A percentile compares a stretch with the other conserved stretches of the same genome.
These are phyloP conservation scores for Amphilophus citrinellus DNA, from an alignment of 2,113 vertebrate genomes.

Conservation along the genomic window DNA sequence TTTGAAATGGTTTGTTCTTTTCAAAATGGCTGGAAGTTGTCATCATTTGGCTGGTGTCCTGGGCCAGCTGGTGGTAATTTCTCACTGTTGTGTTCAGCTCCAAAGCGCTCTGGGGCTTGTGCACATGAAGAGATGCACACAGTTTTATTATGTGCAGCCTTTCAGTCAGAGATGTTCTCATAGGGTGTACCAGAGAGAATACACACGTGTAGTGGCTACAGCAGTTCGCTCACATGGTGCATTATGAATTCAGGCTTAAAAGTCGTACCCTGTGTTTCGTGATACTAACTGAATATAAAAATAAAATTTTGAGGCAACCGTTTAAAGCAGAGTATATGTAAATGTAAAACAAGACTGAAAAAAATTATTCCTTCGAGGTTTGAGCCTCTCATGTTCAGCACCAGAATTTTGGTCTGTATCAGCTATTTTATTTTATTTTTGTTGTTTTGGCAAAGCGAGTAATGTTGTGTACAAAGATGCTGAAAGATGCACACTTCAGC, in stretches of 20 bases:
- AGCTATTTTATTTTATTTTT: no score
- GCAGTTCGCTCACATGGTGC: neutral
- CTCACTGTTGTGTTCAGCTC: neutral
- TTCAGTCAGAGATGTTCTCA: neutral
- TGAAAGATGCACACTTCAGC: neutral
- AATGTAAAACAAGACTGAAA: no score
- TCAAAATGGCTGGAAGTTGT: constrained; percentile 9
- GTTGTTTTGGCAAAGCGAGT: neutral
- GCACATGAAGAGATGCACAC: neutral
- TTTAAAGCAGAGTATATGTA: neutral
- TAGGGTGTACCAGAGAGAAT: neutral
- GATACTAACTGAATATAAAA: no score
- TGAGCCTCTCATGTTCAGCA: neutral
- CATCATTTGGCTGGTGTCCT: constrained; percentile 17
- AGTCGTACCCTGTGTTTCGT: no score
- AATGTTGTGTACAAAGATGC: neutral
- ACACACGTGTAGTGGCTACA: neutral
- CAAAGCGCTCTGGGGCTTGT: neutral
- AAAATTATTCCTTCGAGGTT: neutral
- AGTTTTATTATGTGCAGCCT: neutral
- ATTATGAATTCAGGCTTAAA: neutral
- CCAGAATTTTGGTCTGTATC: neutral
- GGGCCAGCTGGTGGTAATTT: constrained; percentile 45
- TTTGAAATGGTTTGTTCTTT: neutral
- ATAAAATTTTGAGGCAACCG: no score